Base-by-base conservation (phyloP, 2,888 invertebrate species). In the Diachrysia chrysitis region DNA sequence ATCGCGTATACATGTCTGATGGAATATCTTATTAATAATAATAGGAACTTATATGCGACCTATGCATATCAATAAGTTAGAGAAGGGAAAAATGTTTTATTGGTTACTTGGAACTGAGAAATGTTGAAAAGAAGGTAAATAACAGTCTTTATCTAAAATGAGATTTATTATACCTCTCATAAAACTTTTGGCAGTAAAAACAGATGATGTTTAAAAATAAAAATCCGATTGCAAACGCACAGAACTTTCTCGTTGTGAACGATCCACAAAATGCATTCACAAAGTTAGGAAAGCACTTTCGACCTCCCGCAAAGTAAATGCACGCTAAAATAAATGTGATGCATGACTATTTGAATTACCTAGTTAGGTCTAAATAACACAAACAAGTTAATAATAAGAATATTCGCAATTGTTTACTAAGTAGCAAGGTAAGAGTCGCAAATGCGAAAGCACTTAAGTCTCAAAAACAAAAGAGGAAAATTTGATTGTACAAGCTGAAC, bases 271-370 rank as follows among this genome's bases (percentile, higher is more conserved):
- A 78, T 60, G 71, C 70, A 77, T 79, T 75, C 69, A 70, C 58
- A 82, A 85, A 85, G 82, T 87, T 88, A 83, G 83, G 82, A 81
- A 83, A 85, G 72, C 84, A 86, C 83, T 84, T 84, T 85, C 81
- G 73, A 89, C 87, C 87, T 86, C 84, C 84, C 81, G 87, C 85
- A 86, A 88, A 89, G 88, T 86, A 88, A 90, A 87, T 85, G 85
- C 85, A 86, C 79, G 83, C 82, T 83, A 77, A 87, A 87, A 88
- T 87, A 86, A 89, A 89, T 84, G 85, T 84, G 81, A 83, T 87
- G 83, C 87, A 88, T 85, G 86, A 87, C 12, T 12, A n/a, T 21
- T 51, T 19, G 4, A 21, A 14, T 51, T 19, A n/a, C 17, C 86
- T 82, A 76, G 79, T 79, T 71, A 78, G 77, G 73, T 63, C 75